These are phyloP conservation scores for Cydia pomonella DNA, from an alignment of 1,140 invertebrate genomes.

Conservation along the genomic window DNA sequence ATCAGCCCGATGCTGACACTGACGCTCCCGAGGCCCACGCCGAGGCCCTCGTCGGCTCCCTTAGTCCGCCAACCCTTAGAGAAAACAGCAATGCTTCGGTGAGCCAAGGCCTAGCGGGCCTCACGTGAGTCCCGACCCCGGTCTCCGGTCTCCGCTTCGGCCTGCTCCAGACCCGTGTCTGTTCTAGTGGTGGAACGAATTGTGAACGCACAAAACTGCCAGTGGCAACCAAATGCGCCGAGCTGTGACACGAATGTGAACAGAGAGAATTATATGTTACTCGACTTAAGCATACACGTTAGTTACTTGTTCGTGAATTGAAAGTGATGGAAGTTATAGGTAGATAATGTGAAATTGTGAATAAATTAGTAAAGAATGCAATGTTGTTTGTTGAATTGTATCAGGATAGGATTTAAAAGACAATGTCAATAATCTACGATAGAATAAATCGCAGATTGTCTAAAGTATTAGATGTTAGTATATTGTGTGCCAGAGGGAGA, in stretches of 20 bases:
- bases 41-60: conserved; percentile 39
- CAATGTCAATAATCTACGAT: conserved; percentile 49
- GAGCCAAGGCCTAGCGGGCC: conserved; percentile 48
- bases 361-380: conserved; percentile 55
- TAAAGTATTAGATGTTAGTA: conserved; percentile 38
- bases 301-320: conserved; percentile 49
- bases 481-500: conserved; percentile 13
- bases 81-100: conserved; percentile 41
- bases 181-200: conserved; percentile 35
- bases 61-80: conserved; percentile 26
- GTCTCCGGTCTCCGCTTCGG: conserved; percentile 25
- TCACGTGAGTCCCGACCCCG: conserved; percentile 54
- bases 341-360: conserved; percentile 71
- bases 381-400: conserved; percentile 71
- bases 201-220: conserved; percentile 43
- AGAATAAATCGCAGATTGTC: conserved; percentile 42
- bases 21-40: conserved; percentile 36
- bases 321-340: conserved; percentile 53
- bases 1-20: conserved; percentile 43
- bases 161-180: conserved; percentile 35
- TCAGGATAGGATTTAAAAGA: conserved; percentile 56
- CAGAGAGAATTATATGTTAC: conserved; percentile 43
- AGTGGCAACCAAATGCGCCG: conserved; percentile 38
- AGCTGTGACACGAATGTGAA: conserved; percentile 47
- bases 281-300: conserved; percentile 43